Percentiles rank a stretch among this genome's conserved stretches.
phyloP scores from a whole-genome alignment of 2,888 invertebrate species.

The Plebejus anna region DNA sequence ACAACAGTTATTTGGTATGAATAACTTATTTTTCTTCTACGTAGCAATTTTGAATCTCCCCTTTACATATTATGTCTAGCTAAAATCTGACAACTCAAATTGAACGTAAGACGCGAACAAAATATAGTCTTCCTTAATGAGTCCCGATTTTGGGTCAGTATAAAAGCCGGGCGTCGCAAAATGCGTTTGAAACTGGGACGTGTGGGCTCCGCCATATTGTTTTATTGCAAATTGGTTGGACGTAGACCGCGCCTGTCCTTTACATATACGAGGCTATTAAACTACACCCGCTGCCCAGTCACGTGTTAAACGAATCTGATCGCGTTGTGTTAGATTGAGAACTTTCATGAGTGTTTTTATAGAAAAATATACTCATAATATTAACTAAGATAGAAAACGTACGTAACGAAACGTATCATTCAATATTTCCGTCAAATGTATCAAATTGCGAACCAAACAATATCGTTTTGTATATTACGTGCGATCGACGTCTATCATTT shows the following conservation, averaged over 20 bases:
- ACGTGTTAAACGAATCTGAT: constrained; percentile 78
- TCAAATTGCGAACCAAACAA: constrained; percentile 16
- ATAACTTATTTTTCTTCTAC: constrained; percentile 18
- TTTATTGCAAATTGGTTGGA: constrained; percentile 80
- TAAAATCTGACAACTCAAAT: not conserved
- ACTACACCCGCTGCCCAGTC: constrained; percentile 72
- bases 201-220: constrained; percentile 69
- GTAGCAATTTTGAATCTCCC: constrained; percentile 24
- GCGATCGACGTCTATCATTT: constrained; percentile 10
- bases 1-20: not conserved
- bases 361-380: not conserved
- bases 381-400: not conserved
- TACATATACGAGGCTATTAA: constrained; percentile 78
- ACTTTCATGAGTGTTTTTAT: constrained; percentile 44
- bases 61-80: not conserved
- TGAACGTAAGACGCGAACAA: constrained; percentile 46
- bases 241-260: constrained; percentile 75
- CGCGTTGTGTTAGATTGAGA: constrained; percentile 60
- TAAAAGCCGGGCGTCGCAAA: constrained; percentile 43
- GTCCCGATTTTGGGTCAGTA: constrained; percentile 51
- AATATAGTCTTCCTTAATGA: constrained; percentile 59
- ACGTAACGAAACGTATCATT: constrained; percentile 42
- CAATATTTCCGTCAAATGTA: not conserved
- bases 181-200: constrained; percentile 53
- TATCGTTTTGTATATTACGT: not conserved